Conservation (phyloP, 2,888 invertebrate species). For the Folsomia manolachei region DNA sequence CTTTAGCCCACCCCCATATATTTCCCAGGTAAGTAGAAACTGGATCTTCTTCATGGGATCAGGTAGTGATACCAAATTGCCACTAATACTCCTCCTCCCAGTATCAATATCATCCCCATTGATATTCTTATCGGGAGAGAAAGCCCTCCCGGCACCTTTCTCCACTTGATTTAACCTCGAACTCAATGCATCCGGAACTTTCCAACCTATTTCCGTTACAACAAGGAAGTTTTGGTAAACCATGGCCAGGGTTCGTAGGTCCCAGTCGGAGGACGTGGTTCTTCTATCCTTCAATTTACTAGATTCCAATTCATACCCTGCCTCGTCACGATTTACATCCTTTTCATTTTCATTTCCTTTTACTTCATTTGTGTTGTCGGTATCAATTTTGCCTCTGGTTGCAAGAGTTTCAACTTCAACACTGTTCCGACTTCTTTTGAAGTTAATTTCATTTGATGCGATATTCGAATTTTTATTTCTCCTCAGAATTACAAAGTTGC, state of each 20-base stretch:
- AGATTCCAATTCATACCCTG: not conserved
- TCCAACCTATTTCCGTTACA: slow-evolving; percentile 72
- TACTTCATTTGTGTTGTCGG: not conserved
- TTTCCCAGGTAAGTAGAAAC: slow-evolving; percentile 79
- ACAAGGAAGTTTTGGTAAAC: slow-evolving; percentile 67
- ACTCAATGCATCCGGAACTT: slow-evolving; percentile 52
- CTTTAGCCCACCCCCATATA: slow-evolving; percentile 74
- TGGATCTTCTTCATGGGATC: slow-evolving; percentile 52
- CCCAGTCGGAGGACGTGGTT: slow-evolving; percentile 59
- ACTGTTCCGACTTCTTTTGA: not conserved
- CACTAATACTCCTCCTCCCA: not conserved
- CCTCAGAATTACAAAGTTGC: not conserved
- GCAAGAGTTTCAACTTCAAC: not conserved
- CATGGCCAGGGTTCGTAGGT: slow-evolving; percentile 66
- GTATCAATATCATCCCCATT: slow-evolving; percentile 1
- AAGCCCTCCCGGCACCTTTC: not conserved
- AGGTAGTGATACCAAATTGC: not conserved
- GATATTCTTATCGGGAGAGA: slow-evolving; percentile 7
- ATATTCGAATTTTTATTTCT: not conserved
- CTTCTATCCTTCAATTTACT: not conserved
- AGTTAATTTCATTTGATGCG: slow-evolving; percentile 4
- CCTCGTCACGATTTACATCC: too few relatives aligned
- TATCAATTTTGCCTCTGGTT: not conserved
- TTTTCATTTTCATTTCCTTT: not conserved
- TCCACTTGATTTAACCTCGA: not conserved